Conservation (phyloP, 30 jellyfish, hydroid and myxozoan species). For the Mastigias papua region DNA sequence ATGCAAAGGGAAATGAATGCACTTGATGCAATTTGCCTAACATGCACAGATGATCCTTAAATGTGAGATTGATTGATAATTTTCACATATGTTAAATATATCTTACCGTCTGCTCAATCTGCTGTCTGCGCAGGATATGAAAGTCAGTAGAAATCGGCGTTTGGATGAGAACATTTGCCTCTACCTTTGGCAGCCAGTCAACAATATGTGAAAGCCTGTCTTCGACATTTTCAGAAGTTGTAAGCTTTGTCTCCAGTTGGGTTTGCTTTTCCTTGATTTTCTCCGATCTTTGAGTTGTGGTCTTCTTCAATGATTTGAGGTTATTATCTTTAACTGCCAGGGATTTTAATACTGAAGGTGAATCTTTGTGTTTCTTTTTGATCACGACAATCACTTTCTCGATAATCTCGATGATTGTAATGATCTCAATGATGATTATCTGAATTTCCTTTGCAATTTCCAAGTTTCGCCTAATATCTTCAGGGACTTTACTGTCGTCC, state of each 20-base stretch:
- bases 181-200: constrained; percentile 79
- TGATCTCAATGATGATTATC: constrained; percentile 79
- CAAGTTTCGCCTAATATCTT: constrained; percentile 25
- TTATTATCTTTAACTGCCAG: constrained; percentile 63
- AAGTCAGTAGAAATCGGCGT: constrained; percentile 94
- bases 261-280: constrained; percentile 67
- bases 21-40: too few species aligned
- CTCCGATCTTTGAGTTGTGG: constrained; percentile 28
- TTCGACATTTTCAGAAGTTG: constrained; percentile 54
- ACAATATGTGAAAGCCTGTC: constrained; percentile 50
- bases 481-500: constrained; percentile 63
- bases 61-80: too few species aligned
- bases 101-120: constrained; percentile 45
- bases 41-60: too few species aligned
- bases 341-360: constrained; percentile 49
- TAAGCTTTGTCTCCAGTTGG: constrained; percentile 33
- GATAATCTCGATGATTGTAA: constrained; percentile 75
- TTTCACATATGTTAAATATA: too few species aligned
- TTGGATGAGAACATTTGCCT: constrained; percentile 75
- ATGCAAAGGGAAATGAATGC: too few species aligned
- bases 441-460: constrained; percentile 60
- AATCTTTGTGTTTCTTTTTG: constrained; percentile 43
- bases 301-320: constrained; percentile 53
- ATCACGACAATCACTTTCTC: constrained; percentile 71
- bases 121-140: constrained; percentile 75